Base-by-base conservation (phyloP, 2,113 vertebrate genomes). In the Leuciscus idus region DNA sequence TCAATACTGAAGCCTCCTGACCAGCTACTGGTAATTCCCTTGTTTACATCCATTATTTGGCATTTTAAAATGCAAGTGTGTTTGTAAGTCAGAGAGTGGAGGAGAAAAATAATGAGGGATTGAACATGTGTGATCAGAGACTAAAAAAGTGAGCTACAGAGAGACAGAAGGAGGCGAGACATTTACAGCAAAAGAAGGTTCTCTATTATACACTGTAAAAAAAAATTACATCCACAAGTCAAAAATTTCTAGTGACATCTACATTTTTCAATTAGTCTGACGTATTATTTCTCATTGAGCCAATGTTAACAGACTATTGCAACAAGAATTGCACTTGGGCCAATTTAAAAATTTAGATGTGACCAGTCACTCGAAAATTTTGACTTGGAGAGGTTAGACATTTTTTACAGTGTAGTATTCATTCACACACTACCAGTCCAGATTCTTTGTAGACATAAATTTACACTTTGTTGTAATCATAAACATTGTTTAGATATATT, bases 381-480 rank as follows among this genome's bases (percentile, higher is more conserved):
- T n/a, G n/a, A n/a, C n/a, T n/a, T n/a, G n/a, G n/a, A n/a, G n/a
- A n/a, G n/a, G n/a, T n/a, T n/a, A n/a, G n/a, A n/a, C n/a, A n/a
- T n/a, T n/a, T n/a, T n/a, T n/a, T n/a, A n/a, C n/a, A n/a, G n/a
- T n/a, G n/a, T n/a, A n/a, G n/a, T n/a, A n/a, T 7, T 4, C 3
- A 61, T 61, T n/a, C 21, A 61, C 28, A 46, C 57, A 19, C 36
- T 15, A 23, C 3, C 23, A 19, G 77, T 59, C 21, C 12, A 59
- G 76, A 79, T 59, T 23, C 6, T 39, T 46, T 64, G 6, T 9
- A 81, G 78, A 80, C 46, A 17, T 13, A 76, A 43, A 73, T 76
- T 28, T 6, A 81, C 43, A 83, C 68, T 21, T 39, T 52, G 17
- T 26, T 21, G 17, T 11, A n/a, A 89, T 87, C 85, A 85, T 90